These are phyloP conservation scores for Alouatta palliata DNA, from an alignment of 2,113 vertebrate genomes.

Conservation along the genomic window DNA sequence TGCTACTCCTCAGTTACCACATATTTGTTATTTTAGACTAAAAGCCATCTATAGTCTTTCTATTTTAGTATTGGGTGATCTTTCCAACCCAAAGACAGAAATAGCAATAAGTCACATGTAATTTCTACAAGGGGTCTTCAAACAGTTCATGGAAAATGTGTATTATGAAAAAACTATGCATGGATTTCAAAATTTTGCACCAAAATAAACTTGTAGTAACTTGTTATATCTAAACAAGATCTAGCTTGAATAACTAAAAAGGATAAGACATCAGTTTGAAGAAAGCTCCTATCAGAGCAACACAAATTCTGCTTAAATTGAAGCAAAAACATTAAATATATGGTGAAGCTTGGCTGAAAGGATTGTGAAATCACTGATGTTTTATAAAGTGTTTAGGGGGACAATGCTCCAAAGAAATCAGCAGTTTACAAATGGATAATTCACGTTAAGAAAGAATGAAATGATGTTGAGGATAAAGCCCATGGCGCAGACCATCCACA, in stretches of 20 bases:
- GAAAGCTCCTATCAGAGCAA: not conserved
- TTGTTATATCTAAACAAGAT: not conserved
- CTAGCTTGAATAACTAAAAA: not conserved
- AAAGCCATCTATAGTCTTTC: slow-evolving; percentile 36
- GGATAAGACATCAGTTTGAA: not conserved
- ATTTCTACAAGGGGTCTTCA: not conserved
- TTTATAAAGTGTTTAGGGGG: not conserved
- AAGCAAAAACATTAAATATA: not conserved
- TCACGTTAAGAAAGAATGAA: not conserved
- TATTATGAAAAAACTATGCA: not conserved
- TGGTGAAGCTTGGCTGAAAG: not conserved
- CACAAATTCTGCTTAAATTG: not conserved
- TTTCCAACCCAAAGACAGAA: slow-evolving; percentile 12
- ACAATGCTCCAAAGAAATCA: not conserved
- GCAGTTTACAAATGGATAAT: not conserved
- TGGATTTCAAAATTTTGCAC: not conserved
- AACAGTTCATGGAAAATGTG: not conserved
- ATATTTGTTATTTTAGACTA: slow-evolving; percentile 46
- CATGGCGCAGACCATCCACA: not conserved
- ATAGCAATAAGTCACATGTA: slow-evolving; percentile 6
- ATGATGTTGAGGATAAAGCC: not conserved
- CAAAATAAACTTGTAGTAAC: not conserved
- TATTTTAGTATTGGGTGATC: not conserved
- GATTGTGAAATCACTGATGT: not conserved
- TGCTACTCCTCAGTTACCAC: slow-evolving; percentile 17